Evolutionary conservation across 2,888 invertebrate species (phyloP).

Genomic region (Cistogaster globosa): DNA sequence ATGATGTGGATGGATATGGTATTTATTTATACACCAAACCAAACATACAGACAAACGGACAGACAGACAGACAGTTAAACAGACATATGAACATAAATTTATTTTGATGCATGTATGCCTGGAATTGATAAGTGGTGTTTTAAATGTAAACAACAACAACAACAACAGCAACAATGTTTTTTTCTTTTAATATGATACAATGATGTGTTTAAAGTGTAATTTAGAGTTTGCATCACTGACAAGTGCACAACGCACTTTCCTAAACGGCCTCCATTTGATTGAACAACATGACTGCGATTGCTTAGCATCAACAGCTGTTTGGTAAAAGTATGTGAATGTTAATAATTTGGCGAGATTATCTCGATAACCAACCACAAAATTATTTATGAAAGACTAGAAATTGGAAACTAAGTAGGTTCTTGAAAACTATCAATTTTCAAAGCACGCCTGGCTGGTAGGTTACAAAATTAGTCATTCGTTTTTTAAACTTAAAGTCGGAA

Average conservation of each 20-base stretch:
- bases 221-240: constrained; percentile 47
- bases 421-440: too few species aligned
- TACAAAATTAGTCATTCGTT: too few species aligned
- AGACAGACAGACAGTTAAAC: constrained; percentile 5
- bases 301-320: too few species aligned
- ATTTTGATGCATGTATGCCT: constrained; percentile 70
- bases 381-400: too few species aligned
- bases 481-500: too few species aligned
- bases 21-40: constrained; percentile 41
- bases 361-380: too few species aligned
- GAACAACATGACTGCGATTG: too few species aligned
- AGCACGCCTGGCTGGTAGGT: too few species aligned
- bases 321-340: too few species aligned
- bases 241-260: too few species aligned
- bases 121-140: constrained; percentile 78
- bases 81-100: constrained; percentile 55
- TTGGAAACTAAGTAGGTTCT: too few species aligned
- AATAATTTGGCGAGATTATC: too few species aligned
- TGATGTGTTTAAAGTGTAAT: constrained; percentile 47
- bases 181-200: constrained; percentile 3
- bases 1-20: constrained; percentile 70
- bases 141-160: constrained; percentile 60
- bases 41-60: constrained; percentile 28
- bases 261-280: not conserved
- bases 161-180: constrained; percentile 39